Percentiles rank a stretch among this genome's conserved stretches.
These are phyloP conservation scores for Boloria selene DNA, from an alignment of 2,888 invertebrate species.

Conservation along the genomic window DNA sequence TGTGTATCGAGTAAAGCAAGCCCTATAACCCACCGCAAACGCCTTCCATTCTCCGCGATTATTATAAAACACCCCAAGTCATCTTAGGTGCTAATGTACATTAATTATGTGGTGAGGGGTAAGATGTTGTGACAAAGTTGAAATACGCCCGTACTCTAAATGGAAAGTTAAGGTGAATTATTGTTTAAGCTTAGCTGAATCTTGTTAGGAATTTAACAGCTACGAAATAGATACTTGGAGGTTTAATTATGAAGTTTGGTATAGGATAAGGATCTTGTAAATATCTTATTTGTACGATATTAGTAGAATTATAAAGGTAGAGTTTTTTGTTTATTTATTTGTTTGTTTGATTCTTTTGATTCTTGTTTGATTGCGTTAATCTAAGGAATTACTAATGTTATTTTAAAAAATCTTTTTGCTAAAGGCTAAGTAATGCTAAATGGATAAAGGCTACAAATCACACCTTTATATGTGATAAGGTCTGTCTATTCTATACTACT, in stretches of 20 bases:
- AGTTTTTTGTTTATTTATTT: too few relatives aligned
- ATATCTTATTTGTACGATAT: too few relatives aligned
- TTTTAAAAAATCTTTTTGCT: too few relatives aligned
- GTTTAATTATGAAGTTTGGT: neutral
- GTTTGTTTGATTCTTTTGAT: too few relatives aligned
- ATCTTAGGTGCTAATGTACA: slow-evolving; percentile 72
- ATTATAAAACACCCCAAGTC: slow-evolving; percentile 64
- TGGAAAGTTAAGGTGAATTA: slow-evolving; percentile 43
- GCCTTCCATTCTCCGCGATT: slow-evolving; percentile 51
- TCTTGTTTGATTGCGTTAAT: too few relatives aligned
- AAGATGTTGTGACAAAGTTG: slow-evolving; percentile 68
- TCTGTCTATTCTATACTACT: too few relatives aligned
- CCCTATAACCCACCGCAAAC: slow-evolving; percentile 58
- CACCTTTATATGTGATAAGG: too few relatives aligned
- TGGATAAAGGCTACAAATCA: too few relatives aligned
- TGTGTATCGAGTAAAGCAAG: slow-evolving; percentile 52
- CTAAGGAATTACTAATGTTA: too few relatives aligned
- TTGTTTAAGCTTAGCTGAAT: slow-evolving; percentile 34
- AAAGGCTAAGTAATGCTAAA: too few relatives aligned
- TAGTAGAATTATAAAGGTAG: too few relatives aligned
- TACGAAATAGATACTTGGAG: neutral
- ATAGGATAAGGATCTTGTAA: too few relatives aligned
- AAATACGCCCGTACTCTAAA: slow-evolving; percentile 56
- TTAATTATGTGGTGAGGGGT: slow-evolving; percentile 63
- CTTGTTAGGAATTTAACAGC: slow-evolving; percentile 19